Conservation (phyloP, 2,888 invertebrate genomes). For the Disparrhopalites patrizii region DNA sequence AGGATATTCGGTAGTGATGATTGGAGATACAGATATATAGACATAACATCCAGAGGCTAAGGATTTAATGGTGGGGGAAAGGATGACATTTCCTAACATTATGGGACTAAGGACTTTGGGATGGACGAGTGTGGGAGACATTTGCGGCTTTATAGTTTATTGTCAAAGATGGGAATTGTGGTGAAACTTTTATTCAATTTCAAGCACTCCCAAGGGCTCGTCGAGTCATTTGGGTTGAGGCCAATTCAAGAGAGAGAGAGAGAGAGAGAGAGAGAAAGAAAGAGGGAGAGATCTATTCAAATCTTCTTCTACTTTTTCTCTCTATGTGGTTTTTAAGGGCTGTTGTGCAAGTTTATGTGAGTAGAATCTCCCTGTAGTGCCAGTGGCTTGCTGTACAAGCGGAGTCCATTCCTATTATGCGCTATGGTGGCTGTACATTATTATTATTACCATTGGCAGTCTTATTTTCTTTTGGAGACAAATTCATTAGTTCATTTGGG, state of each 20-base stretch:
- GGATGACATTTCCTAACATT: not conserved
- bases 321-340: not conserved
- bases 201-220: conserved; percentile 20
- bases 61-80: not conserved
- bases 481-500: conserved; percentile 21
- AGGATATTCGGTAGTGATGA: not conserved
- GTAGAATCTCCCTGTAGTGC: no score
- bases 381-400: not conserved
- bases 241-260: conserved; percentile 14
- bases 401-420: not conserved
- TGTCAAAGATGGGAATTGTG: conserved; percentile 8
- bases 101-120: not conserved
- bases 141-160: conserved; percentile 13
- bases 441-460: conserved; percentile 11
- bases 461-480: conserved; percentile 16
- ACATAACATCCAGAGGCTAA: no score
- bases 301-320: not conserved
- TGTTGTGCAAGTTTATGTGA: not conserved
- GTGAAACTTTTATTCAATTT: conserved; percentile 29
- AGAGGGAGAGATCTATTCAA: conserved; percentile 1
- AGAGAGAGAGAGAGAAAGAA: no score
- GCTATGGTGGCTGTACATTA: not conserved
- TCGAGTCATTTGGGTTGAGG: conserved; percentile 13
- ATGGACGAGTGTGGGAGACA: not conserved
- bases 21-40: no score